These are phyloP conservation scores for Clusia tigrina DNA, from an alignment of 2,888 invertebrate genomes.

Conservation along the genomic window DNA sequence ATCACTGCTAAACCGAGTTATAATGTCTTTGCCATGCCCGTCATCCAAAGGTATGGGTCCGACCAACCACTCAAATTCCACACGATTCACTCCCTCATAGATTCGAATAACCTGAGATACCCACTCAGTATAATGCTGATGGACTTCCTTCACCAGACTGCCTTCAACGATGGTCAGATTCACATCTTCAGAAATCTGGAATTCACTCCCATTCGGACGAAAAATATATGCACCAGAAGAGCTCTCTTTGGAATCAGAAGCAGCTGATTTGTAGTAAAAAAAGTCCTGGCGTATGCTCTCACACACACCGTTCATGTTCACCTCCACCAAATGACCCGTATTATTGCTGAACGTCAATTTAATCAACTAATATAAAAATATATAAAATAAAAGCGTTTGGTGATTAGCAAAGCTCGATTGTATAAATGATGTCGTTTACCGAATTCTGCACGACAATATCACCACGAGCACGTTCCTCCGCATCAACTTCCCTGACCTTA, in stretches of 20 bases:
- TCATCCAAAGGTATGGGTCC: conserved; percentile 77
- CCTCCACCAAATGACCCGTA: conserved; percentile 41
- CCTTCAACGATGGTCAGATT: conserved; percentile 65
- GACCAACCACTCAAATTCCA: conserved; percentile 80
- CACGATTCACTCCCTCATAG: conserved; percentile 68
- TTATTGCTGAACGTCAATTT: conserved; percentile 47
- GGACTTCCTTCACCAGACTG: conserved; percentile 73
- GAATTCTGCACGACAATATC: conserved; percentile 47
- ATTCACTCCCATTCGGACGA: conserved; percentile 69
- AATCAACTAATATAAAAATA: conserved; percentile 45
- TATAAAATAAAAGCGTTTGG: no score
- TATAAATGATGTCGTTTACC: conserved; percentile 44
- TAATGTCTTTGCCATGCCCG: conserved; percentile 80
- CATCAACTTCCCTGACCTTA: conserved; percentile 22
- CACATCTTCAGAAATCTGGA: conserved; percentile 39
- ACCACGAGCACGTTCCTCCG: conserved; percentile 23
- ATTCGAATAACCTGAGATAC: conserved; percentile 76
- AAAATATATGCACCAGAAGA: conserved; percentile 96
- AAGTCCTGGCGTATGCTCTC: conserved; percentile 69
- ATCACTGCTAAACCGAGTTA: conserved; percentile 76
- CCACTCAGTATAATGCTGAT: conserved; percentile 71
- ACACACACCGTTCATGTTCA: conserved; percentile 52
- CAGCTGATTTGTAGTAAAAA: conserved; percentile 75
- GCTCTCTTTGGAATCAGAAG: conserved; percentile 72
- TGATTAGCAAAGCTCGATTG: no score